phyloP scores from a whole-genome alignment of 2,888 invertebrate species.

The Dichetophora obliterata region DNA sequence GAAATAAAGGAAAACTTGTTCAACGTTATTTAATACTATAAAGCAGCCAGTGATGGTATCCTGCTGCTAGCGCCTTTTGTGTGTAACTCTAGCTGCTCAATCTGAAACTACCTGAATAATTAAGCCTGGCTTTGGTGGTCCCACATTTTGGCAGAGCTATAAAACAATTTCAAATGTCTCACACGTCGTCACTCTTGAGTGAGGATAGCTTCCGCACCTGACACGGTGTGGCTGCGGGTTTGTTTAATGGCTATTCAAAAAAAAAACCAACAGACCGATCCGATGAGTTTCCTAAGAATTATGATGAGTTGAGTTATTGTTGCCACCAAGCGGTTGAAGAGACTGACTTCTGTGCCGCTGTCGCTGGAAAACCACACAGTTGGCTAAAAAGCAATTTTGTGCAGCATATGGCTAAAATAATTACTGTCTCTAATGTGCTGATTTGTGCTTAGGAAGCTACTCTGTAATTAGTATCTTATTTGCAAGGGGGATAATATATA shows the following conservation, averaged over 20 bases:
- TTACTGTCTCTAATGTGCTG: not conserved
- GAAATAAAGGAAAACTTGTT: too few species aligned
- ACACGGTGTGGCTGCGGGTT: too few species aligned
- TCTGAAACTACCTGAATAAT: not conserved
- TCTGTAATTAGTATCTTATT: too few species aligned
- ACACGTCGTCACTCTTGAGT: conserved; percentile 33
- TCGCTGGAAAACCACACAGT: not conserved
- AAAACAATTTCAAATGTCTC: conserved; percentile 35
- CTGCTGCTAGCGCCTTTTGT: conserved; percentile 7
- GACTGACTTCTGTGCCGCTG: not conserved
- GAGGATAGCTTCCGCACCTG: not conserved
- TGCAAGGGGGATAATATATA: too few species aligned
- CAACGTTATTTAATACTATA: not conserved
- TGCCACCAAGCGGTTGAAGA: not conserved
- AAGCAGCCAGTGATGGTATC: not conserved
- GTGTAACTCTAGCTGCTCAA: not conserved
- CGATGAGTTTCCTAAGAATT: too few species aligned
- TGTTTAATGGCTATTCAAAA: too few species aligned
- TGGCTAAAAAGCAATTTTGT: not conserved
- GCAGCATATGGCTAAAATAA: not conserved
- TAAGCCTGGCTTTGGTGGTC: not conserved
- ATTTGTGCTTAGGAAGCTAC: too few species aligned
- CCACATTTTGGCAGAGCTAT: not conserved
- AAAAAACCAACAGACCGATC: too few species aligned
- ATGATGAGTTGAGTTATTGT: too few species aligned